Conservation (phyloP, 1,140 invertebrate genomes). For the Vanessa tameamea region DNA sequence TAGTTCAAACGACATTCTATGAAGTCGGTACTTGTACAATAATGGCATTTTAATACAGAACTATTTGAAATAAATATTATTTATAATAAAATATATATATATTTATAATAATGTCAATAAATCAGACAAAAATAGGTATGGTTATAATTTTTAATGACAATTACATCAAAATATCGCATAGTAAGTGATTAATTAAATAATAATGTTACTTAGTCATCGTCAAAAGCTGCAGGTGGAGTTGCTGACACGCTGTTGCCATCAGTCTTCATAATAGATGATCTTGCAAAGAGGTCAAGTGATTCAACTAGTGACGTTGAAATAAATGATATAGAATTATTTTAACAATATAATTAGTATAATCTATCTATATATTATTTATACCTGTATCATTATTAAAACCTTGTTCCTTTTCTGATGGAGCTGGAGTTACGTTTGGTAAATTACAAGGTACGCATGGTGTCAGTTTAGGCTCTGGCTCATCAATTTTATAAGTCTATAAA, state of each 20-base stretch:
- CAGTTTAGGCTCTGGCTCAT: slow-evolving; percentile 22
- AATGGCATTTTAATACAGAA: too few relatives aligned
- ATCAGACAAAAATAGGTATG: too few relatives aligned
- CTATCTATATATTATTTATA: not conserved
- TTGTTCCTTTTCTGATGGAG: slow-evolving; percentile 37
- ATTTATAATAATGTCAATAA: too few relatives aligned
- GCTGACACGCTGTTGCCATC: slow-evolving; percentile 5
- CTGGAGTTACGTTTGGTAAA: slow-evolving; percentile 21
- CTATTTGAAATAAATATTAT: too few relatives aligned
- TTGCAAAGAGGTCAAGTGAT: not conserved
- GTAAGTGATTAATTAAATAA: not conserved
- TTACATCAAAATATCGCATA: not conserved
- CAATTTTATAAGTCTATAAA: slow-evolving; percentile 40
- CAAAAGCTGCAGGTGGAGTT: slow-evolving; percentile 41
- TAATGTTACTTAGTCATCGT: slow-evolving; percentile 33
- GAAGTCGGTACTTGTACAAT: too few relatives aligned
- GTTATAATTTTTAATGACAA: too few relatives aligned
- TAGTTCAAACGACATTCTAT: too few relatives aligned
- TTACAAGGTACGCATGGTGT: slow-evolving; percentile 53
- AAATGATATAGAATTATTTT: not conserved
- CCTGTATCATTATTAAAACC: slow-evolving; percentile 24
- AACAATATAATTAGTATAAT: not conserved
- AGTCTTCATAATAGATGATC: not conserved
- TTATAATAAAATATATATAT: too few relatives aligned
- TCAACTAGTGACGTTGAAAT: not conserved